Base-by-base conservation (phyloP, 2,888 invertebrate genomes). In the Machimus atricapillus region DNA sequence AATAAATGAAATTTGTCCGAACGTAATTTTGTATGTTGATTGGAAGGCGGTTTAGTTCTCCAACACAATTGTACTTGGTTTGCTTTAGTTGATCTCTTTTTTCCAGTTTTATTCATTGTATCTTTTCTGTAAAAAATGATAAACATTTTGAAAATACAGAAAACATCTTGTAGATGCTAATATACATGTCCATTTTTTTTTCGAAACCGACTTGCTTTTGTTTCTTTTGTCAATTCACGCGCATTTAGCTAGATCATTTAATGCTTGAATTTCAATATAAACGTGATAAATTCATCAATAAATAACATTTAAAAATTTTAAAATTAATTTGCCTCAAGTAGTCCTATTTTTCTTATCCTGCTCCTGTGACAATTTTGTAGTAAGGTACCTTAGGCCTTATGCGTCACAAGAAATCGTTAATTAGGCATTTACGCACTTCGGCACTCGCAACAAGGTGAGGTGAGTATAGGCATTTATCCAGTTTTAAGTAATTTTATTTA, bases 1-100 rank as follows among this genome's bases (percentile, higher is more conserved):
- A 82, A 82, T 82, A 82, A 82, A 66, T 66, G 40, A 82, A 66
- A 82, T 82, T 82, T 82, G 82, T 82, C 58, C 66, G 82, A 66
- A 82, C 12, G 34, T 31, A 34, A 19, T 37, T 37, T 58, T 81
- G 40, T 66, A 66, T 66, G 66, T 66, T 66, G 7, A 66, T 19
- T 19, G 8, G 23, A 23, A 66, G 27, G 66, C 66, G 27, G 8
- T 66, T 66, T 23, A 52, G n/a, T 52, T 52, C n/a, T 66, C 12
- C 12, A 66, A 19, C 27, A 12, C 27, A 66, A 66, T 66, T 27
- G 12, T 52, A 52, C n/a, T 52, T 52, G n/a, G 16, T 12, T 66
- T 23, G 23, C 27, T 66, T 66, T 23, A 66, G 2, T 66, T 66
- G 19, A 52, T 66, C 0, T 23, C 66, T 27, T 66, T 66, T 23